Percentiles rank a stretch among this genome's conserved stretches.
Evolutionary conservation across 2,888 invertebrate species (phyloP).

Genomic region (Platycnemis pennipes): DNA sequence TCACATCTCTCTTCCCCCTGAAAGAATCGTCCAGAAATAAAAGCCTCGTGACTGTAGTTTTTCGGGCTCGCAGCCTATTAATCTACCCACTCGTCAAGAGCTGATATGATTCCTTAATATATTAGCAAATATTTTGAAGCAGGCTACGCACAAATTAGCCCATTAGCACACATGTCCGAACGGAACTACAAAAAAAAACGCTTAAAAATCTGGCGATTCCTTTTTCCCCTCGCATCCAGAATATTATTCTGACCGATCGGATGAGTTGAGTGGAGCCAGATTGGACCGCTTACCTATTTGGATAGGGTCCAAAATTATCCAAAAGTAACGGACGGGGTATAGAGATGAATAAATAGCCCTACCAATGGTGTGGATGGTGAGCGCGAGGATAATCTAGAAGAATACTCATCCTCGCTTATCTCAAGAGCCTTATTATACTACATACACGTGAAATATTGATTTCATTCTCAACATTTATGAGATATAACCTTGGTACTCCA

Average conservation of each 20-base stretch:
- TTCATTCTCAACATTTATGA: too few species aligned
- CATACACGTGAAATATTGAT: too few species aligned
- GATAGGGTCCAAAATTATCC: slow-evolving; percentile 15
- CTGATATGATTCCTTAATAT: slow-evolving; percentile 30
- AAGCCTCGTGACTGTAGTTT: not conserved
- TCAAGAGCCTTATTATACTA: too few species aligned
- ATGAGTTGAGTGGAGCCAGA: not conserved
- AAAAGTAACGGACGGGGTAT: not conserved
- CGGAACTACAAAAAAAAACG: not conserved
- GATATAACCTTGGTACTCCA: too few species aligned
- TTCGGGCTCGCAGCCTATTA: not conserved
- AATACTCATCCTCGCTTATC: too few species aligned
- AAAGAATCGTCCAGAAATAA: not conserved
- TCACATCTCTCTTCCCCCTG: not conserved
- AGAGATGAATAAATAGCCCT: too few species aligned
- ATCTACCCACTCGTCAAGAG: not conserved
- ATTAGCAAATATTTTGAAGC: slow-evolving; percentile 3
- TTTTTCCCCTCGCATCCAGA: not conserved
- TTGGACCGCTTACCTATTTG: slow-evolving; percentile 45
- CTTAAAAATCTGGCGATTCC: not conserved
- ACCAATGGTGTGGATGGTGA: too few species aligned
- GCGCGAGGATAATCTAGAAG: too few species aligned
- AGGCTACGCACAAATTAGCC: slow-evolving; percentile 28
- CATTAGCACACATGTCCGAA: slow-evolving; percentile 44
- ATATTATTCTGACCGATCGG: not conserved